Evolutionary conservation across 2,888 invertebrate species (phyloP), one percentile per base, ranked within the genome.

Genomic region (Lamellibrachia columna): DNA sequence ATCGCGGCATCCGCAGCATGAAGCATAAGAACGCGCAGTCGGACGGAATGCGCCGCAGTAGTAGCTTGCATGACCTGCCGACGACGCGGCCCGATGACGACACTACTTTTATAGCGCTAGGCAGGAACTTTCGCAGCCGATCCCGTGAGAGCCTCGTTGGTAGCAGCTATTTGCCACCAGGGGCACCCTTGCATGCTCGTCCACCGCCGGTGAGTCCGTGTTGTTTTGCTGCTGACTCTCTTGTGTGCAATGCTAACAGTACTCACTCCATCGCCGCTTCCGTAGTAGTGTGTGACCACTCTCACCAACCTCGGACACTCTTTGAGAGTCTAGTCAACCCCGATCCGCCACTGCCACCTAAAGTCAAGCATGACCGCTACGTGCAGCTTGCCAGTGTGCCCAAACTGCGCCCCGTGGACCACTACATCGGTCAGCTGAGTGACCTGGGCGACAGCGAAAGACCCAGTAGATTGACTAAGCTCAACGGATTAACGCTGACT

Each of bases 1-100:
- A 96, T 93, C 94, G 95, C 40, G 95, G 96, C 55, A 95, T 96
- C 7, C 95, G 96, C 55, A 96, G 95, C 93, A 94, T 96, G 94
- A 96, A 96, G 93, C 96, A 96, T 94, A 95, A 95, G 93, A 95
- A 95, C 93, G 94, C 95, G 91, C 95, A 95, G 93, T 95, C 95
- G 93, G 96, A 96, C 60, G 95, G 95, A 7, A 94, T 96, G 75
- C 94, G 95, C 52, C 96, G 96, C 93, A 96, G 96, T 93, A 96
- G 95, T 94, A 96, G 96, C 93, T 93, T 96, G 92, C 95, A 96
- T 93, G 96, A 96, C 92, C 92, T 96, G 90, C 75, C 75, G 22
- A 75, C 75, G 22, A 22, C 75, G 22, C 75, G 75, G 52, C 28
- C 93, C 92, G 94, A 94, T 22, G 94, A 94, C 75, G 58, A 40